Percentiles rank a stretch among this genome's conserved stretches.
These are phyloP conservation scores for Spialia ferax DNA, from an alignment of 2,888 invertebrate genomes.

Conservation along the genomic window DNA sequence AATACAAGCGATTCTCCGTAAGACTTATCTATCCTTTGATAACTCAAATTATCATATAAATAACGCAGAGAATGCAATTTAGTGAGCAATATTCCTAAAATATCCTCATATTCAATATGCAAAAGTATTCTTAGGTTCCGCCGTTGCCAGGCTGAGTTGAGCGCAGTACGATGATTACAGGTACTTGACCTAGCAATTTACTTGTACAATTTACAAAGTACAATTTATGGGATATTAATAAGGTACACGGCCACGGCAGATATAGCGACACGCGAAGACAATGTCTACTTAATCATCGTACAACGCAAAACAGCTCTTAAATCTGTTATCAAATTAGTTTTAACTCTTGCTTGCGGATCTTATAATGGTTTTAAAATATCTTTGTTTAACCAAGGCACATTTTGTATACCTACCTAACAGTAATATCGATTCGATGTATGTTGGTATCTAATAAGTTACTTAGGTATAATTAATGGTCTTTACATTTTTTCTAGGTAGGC, in stretches of 20 bases:
- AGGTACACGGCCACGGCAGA: constrained; percentile 63
- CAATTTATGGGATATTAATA: constrained; percentile 76
- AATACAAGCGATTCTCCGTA: constrained; percentile 23
- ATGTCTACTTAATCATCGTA: constrained; percentile 32
- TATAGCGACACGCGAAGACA: constrained; percentile 64
- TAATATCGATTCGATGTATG: too few relatives aligned
- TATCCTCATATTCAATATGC: constrained; percentile 56
- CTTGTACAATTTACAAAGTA: constrained; percentile 64
- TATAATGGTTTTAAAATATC: too few relatives aligned
- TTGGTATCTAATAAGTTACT: too few relatives aligned
- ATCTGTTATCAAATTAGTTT: constrained; percentile 11
- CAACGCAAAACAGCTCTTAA: background rate
- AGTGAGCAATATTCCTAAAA: constrained; percentile 65
- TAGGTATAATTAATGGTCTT: too few relatives aligned
- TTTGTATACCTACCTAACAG: too few relatives aligned
- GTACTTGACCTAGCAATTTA: constrained; percentile 75
- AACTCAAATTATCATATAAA: constrained; percentile 43
- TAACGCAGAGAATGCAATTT: constrained; percentile 54
- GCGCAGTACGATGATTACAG: constrained; percentile 61
- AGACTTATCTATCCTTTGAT: constrained; percentile 43
- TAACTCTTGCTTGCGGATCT: too few relatives aligned
- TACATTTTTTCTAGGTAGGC: too few relatives aligned
- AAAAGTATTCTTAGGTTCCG: constrained; percentile 51
- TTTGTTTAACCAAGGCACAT: too few relatives aligned
- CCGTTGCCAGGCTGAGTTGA: constrained; percentile 50